Base-by-base conservation (phyloP, 2,888 invertebrate species). In the Neoitamus cyanurus region DNA sequence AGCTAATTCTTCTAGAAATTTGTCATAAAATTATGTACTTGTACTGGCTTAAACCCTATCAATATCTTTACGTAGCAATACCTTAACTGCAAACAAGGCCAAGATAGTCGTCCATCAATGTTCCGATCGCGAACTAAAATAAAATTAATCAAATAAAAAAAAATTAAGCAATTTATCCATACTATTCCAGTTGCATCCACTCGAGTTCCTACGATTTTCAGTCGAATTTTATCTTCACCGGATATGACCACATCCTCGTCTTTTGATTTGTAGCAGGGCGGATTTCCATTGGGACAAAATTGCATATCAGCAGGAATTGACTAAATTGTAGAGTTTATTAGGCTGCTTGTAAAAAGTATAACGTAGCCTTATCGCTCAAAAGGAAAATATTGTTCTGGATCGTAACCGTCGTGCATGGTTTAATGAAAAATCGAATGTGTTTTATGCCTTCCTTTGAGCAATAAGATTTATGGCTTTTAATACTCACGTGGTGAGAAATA, bases 271-370 rank as follows among this genome's bases (percentile, higher is more conserved):
- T 99, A 99, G 90, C 99, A 99, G 0, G 98, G 98, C 15, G 99
- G 99, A 91, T 97, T 98, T 37, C 97, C 96, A 90, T 98, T 98
- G 0, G 99, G 98, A 91, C 99, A 99, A 92, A 99, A 99, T 90
- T 99, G 98, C 98, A 99, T 99, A 91, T 99, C 99, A 20, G 98
- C 96, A 82, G 99, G 99, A 88, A 99, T 99, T 2, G 98, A 98
- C 97, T 98, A 91, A 5, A 31, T 15, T 92, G 87, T 85, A 83
- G 15, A 25, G 28, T 46, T 4, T 13, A 34, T 15, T n/a, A 31
- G 11, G n/a, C n/a, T n/a, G n/a, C n/a, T n/a, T n/a, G n/a, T n/a
- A n/a, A n/a, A n/a, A n/a, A n/a, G n/a, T n/a, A n/a, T n/a, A n/a
- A n/a, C n/a, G n/a, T n/a, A n/a, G n/a, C n/a, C n/a, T n/a, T n/a